Percentiles rank a stretch among this genome's conserved stretches.
These are phyloP conservation scores for Nothoprocta perdicaria DNA, from an alignment of 2,113 vertebrate genomes.

Conservation along the genomic window DNA sequence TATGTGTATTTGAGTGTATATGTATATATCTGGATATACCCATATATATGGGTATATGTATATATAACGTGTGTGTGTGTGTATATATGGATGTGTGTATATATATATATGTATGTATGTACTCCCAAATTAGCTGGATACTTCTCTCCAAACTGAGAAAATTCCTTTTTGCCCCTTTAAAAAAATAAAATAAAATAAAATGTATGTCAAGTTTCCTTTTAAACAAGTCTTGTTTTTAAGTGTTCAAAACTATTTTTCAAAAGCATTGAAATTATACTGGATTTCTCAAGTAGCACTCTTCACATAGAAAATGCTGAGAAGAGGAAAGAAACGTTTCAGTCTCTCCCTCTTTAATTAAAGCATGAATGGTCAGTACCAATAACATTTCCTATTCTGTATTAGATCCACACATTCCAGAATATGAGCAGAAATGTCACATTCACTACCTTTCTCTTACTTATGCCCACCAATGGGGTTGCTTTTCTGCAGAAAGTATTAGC, in stretches of 20 bases:
- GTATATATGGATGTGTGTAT: too few relatives aligned
- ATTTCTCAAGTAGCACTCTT: neutral
- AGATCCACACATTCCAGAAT: neutral
- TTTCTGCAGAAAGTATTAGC: neutral
- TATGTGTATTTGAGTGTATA: too few relatives aligned
- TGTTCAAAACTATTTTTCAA: neutral
- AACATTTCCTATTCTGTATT: neutral
- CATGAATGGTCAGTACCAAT: neutral
- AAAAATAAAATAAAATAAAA: neutral
- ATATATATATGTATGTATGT: too few relatives aligned
- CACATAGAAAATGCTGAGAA: neutral
- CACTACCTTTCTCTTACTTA: neutral
- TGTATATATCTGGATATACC: too few relatives aligned
- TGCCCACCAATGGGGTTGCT: rapidly evolving
- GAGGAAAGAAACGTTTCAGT: neutral
- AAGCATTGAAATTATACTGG: neutral
- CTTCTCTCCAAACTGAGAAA: neutral
- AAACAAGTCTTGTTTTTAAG: neutral
- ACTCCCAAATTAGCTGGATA: neutral
- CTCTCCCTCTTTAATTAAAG: slow-evolving; percentile 16
- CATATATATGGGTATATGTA: too few relatives aligned
- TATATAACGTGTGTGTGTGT: too few relatives aligned
- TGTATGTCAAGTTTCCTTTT: neutral
- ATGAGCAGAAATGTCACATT: neutral
- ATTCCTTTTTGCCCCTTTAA: neutral